Conservation (phyloP, 2,797 vertebrate genomes). For the Crax fasciolata region DNA sequence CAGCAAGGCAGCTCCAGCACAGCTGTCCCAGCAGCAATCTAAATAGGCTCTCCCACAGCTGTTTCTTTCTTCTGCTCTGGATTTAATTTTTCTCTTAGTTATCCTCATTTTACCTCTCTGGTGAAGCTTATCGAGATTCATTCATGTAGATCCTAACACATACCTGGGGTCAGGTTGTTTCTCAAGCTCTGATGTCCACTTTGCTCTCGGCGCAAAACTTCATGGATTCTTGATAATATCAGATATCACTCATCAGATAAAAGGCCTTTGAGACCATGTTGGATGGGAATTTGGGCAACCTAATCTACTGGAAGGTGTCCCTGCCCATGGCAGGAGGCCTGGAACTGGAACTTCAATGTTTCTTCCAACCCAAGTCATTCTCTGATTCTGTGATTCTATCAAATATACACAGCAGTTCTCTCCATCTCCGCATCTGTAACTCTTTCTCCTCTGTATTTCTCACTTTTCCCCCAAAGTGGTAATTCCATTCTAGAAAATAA, state of each 20-base stretch:
- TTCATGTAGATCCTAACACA: neutral
- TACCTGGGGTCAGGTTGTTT: neutral
- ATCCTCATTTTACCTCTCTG: neutral
- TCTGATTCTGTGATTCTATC: neutral
- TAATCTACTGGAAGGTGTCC: neutral
- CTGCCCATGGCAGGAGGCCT: neutral
- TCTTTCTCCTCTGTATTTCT: neutral
- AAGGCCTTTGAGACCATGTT: neutral
- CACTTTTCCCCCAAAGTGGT: neutral
- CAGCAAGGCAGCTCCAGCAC: fast-evolving
- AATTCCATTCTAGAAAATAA: neutral
- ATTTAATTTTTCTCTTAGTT: neutral
- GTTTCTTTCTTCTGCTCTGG: neutral
- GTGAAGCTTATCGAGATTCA: neutral
- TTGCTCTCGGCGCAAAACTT: neutral
- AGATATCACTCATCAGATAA: neutral
- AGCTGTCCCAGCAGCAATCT: neutral
- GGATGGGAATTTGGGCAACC: neutral
- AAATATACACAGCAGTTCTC: neutral
- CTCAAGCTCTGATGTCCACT: neutral
- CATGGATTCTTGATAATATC: neutral
- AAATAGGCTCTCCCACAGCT: fast-evolving
- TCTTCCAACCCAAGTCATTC: neutral
- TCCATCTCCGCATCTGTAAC: neutral
- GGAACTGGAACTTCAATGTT: neutral